Evolutionary conservation across 2,113 vertebrate genomes (phyloP), one percentile per base, ranked within the genome.

Genomic region (Siniperca chuatsi): DNA sequence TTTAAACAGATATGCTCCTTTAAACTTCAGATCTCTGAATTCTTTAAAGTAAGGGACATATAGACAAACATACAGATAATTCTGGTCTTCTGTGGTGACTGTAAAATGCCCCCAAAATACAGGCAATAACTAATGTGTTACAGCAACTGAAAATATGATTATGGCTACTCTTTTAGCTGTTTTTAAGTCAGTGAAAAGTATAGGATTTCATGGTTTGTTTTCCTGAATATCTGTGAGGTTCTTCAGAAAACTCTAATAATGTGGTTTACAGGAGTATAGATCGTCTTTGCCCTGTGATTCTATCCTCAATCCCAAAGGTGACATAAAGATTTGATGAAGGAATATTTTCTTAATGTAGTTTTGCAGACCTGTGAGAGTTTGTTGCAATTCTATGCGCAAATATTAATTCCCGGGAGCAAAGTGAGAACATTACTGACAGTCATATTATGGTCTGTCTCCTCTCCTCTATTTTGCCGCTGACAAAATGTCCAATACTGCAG

Each of bases 401-500:
- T 87, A 83, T 85, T 69, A 81, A 91, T 81, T 90, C 88, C 89
- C 72, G 0, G 40, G 69, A 92, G 90, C 78, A 75, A 84, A 87
- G 75, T 58, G 18, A 81, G 69, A 88, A 89, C 83, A 88, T 87
- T 77, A 89, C 83, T 79, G 80, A 87, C 82, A 79, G 82, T 88
- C 57, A 75, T 83, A 83, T 91, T 83, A 85, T 37, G 46, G 70
- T 83, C 86, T 84, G 85, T 86, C 84, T 85, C 54, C 35, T 89
- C 88, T 78, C 37, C 57, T 85, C 61, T 74, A 75, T 83, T 87
- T 74, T 67, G 74, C 79, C 29, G 7, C 77, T 90, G 88, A 91
- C 81, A 90, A 92, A 90, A 87, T 86, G 85, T 89, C 83, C 84
- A 89, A 89, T 79, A 83, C 88, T 72, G 89, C 78, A 88, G 90